phyloP scores from a whole-genome alignment of 1,140 invertebrate genomes.

The Philopotamus ludificatus region DNA sequence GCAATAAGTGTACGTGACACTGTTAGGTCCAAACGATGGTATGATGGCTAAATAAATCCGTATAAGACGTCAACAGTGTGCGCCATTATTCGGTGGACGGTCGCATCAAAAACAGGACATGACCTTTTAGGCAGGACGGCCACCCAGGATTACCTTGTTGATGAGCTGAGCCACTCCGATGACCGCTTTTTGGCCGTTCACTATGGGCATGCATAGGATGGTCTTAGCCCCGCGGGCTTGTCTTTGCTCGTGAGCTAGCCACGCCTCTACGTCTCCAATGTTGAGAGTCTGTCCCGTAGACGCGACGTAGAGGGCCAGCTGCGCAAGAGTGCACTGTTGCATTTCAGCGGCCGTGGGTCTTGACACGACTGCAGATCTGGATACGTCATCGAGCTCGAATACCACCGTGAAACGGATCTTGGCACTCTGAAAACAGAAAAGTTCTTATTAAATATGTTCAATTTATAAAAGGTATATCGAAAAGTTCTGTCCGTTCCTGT shows the following conservation, averaged over 20 bases:
- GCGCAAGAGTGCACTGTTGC: constrained; percentile 61
- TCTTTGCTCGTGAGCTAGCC: constrained; percentile 61
- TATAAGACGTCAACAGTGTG: no score
- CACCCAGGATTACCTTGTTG: constrained; percentile 82
- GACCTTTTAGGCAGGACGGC: no score
- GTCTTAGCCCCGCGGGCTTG: constrained; percentile 59
- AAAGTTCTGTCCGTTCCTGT: no score
- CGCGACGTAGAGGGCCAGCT: constrained; percentile 80
- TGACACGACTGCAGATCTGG: constrained; percentile 25
- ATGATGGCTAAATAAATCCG: no score
- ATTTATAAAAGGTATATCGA: no score
- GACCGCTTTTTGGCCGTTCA: constrained; percentile 81
- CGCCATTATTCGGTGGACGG: no score
- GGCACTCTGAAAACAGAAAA: constrained; percentile 36
- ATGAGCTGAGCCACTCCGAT: constrained; percentile 93
- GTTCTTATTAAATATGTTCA: no score
- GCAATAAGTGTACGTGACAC: no score
- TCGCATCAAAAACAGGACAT: no score
- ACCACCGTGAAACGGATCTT: constrained; percentile 39
- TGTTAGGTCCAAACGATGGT: no score
- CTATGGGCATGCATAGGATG: constrained; percentile 88
- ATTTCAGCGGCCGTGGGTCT: constrained; percentile 47
- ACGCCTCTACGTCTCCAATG: constrained; percentile 74
- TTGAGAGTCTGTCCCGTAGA: constrained; percentile 79
- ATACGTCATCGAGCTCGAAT: constrained; percentile 32